Evolutionary conservation across 1,140 invertebrate genomes (phyloP).

Genomic region (Drosophila bifasciata): DNA sequence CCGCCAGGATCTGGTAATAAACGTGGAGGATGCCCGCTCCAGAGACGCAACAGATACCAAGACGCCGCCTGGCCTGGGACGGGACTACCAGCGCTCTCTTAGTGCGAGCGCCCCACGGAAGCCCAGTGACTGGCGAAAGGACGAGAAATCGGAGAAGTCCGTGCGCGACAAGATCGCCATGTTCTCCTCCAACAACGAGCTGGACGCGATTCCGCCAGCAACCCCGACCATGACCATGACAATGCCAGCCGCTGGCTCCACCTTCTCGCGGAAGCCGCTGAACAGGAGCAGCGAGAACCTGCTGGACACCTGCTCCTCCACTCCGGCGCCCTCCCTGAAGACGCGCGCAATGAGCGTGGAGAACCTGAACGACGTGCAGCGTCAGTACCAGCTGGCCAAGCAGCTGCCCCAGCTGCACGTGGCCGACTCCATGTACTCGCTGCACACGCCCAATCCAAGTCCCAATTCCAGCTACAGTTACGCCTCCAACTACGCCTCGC

Average conservation of each 20-base stretch:
- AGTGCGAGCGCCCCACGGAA: constrained; percentile 62
- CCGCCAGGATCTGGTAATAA: constrained; percentile 79
- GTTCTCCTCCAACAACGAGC: constrained; percentile 87
- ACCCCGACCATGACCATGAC: constrained; percentile 22
- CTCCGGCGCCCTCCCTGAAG: constrained; percentile 54
- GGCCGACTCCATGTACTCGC: constrained; percentile 78
- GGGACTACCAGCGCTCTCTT: constrained; percentile 78
- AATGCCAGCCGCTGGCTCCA: constrained; percentile 12
- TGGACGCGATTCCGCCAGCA: constrained; percentile 46
- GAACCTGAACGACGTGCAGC: constrained; percentile 77
- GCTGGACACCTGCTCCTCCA: constrained; percentile 72
- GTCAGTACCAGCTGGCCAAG: constrained; percentile 75
- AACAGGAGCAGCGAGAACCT: constrained; percentile 86
- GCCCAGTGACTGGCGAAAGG: constrained; percentile 86
- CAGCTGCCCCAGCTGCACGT: constrained; percentile 69
- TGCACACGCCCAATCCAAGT: constrained; percentile 60
- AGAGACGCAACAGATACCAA: not conserved
- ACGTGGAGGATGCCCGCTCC: constrained; percentile 69
- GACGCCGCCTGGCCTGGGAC: constrained; percentile 20
- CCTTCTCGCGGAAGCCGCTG: constrained; percentile 63
- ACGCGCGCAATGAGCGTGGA: constrained; percentile 83
- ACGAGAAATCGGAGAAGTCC: constrained; percentile 90
- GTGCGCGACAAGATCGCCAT: constrained; percentile 95
- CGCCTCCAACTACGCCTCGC: constrained; percentile 70
- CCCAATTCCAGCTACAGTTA: not conserved